Conservation (phyloP, 1,140 invertebrate species). For the Drosophila willistoni region DNA sequence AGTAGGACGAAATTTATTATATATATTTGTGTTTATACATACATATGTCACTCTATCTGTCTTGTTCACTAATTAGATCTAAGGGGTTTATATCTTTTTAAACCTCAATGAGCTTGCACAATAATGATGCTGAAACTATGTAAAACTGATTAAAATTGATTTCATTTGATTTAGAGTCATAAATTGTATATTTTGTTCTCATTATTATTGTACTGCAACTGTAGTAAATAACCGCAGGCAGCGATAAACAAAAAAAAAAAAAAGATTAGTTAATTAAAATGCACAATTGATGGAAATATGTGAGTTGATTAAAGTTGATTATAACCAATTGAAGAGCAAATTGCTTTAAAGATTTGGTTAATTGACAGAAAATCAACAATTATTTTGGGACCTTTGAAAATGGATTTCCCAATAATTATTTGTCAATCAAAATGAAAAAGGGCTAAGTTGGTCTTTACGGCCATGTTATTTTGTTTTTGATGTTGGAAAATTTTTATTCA, state of each 20-base stretch:
- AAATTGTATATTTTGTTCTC: slow-evolving; percentile 23
- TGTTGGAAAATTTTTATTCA: too few relatives aligned
- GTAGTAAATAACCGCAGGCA: not conserved
- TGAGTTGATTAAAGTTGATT: not conserved
- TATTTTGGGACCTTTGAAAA: too few relatives aligned
- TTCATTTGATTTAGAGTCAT: slow-evolving; percentile 15
- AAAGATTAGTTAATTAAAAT: slow-evolving; percentile 24
- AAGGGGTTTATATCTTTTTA: too few relatives aligned
- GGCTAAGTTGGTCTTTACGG: too few relatives aligned
- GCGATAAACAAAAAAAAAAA: not conserved
- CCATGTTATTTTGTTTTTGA: too few relatives aligned
- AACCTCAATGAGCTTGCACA: slow-evolving; percentile 33
- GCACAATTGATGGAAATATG: slow-evolving; percentile 17
- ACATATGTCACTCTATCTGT: too few relatives aligned
- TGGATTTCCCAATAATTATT: too few relatives aligned
- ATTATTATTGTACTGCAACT: not conserved
- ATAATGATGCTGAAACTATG: slow-evolving; percentile 2
- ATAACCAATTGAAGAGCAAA: not conserved
- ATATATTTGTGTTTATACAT: too few relatives aligned
- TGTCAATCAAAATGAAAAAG: too few relatives aligned
- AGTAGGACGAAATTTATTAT: too few relatives aligned
- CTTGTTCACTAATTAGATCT: too few relatives aligned
- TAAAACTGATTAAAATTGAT: slow-evolving; percentile 34
- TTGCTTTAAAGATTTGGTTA: too few relatives aligned
- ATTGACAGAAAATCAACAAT: not conserved